Base-by-base conservation (phyloP, 2,113 vertebrate species). In the Caloenas nicobarica region DNA sequence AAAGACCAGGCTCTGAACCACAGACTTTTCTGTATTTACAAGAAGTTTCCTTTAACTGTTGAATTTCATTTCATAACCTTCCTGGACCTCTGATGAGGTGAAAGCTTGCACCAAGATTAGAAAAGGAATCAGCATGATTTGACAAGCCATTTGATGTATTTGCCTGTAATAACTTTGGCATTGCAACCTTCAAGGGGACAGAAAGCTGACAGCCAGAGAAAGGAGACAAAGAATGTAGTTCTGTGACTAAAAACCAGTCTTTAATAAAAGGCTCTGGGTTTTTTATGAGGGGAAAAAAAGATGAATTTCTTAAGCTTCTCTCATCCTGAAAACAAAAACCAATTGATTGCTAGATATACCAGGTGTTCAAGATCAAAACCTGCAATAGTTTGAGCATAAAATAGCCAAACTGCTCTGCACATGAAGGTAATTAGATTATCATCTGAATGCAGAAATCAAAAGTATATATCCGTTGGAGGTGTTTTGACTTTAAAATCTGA, bases 71-170 rank as follows among this genome's bases (percentile, higher is more conserved):
- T 91, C 79, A 22, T 23, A 81, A 56, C 69, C 73, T 71, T 64
- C 33, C 64, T 10, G 57, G 69, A 42, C 72, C 76, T 91, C 60
- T 73, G 68, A 83, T 51, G 86, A 92, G 72, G 92, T 69, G 56
- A 78, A 86, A 69, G 57, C 77, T 72, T 64, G 70, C 65, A 84
- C 53, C 62, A 81, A 92, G 94, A 93, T 90, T 54, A 92, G 80
- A 82, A 81, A 62, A 31, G 70, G 89, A 89, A 96, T 81, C 91
- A 84, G 89, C 69, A 53, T 28, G 53, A 53, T 81, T 54, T 91
- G 87, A 89, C 91, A 82, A 86, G 73, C 57, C 40, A 65, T 87
- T 91, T 91, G 94, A 89, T 65, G 54, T 46, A 89, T 89, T 65
- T 87, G 57, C 65, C 53, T 85, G 42, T 56, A 92, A 87, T 68